Evolutionary conservation across 2,113 vertebrate genomes (phyloP), one percentile per base, ranked within the genome.

Genomic region (Trochalopteron elliotii): DNA sequence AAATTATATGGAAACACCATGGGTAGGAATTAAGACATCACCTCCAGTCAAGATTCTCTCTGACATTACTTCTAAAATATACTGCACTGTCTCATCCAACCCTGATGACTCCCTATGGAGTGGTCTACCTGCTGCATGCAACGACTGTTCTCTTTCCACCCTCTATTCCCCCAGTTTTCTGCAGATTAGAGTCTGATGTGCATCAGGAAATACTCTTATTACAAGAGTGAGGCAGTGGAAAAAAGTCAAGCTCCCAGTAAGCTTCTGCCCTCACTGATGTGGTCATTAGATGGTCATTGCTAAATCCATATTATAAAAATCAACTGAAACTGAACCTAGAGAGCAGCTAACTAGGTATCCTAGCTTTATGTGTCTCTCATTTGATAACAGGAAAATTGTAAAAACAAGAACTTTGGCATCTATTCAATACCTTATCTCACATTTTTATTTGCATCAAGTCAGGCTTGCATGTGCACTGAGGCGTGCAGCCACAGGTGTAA

Each of bases 371-470:
- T 59, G 17, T 57, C n/a, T 31, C 53, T 74, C 7, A 35, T 68
- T 90, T 70, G 9, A 0, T 68, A 92, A 65, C 24, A 89, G n/a
- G 10, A 31, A 10, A 79, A 28, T 9, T 65, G 37, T 82, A n/a
- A 85, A 94, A 91, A 33, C 44, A 79, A 60, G 45, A 82, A 79
- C 18, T 52, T 40, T 69, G 74, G 22, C 49, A 72, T 69, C 37
- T 30, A 27, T 50, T 94, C 70, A 95, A 25, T 25, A 83, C 23
- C 39, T 89, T 84, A 35, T 64, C 59, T 94, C 82, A 52, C 40
- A 55, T 92, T 95, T 96, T 77, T 28, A 96, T 59, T 79, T 94
- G 53, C 61, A 84, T 76, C 31, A 60, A 22, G 8, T 67, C 67
- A 65, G 59, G 30, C 27, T 65, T 91, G 49, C 33, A 37, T 6